Conservation (phyloP, 2,797 vertebrate species). For the Schizopygopsis malacanthus region DNA sequence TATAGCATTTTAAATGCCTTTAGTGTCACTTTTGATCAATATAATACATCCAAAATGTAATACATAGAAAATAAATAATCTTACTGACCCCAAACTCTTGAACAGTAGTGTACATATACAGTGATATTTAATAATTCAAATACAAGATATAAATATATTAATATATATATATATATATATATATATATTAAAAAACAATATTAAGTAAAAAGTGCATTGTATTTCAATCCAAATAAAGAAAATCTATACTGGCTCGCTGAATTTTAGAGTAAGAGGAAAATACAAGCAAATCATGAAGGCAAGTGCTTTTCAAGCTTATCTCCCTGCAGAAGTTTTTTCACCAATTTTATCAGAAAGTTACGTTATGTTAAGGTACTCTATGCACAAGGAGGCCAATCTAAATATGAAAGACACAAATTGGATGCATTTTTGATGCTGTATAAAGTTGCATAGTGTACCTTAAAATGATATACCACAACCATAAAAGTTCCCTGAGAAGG, state of each 20-base stretch:
- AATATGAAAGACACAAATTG: conserved; percentile 8
- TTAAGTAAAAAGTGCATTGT: neutral
- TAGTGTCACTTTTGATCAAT: neutral
- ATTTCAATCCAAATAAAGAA: neutral
- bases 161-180: too few relatives aligned
- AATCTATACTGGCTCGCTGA: neutral
- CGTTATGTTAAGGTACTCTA: conserved; percentile 36
- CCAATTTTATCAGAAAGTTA: conserved; percentile 49
- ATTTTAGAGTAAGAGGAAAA: conserved; percentile 53
- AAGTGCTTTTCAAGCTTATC: conserved; percentile 59
- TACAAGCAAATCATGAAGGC: conserved; percentile 66
- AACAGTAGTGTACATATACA: neutral
- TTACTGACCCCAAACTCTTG: neutral
- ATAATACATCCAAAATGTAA: neutral
- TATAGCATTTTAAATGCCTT: neutral
- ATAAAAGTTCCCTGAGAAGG: conserved; percentile 39
- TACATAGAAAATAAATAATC: neutral
- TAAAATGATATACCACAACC: conserved; percentile 37
- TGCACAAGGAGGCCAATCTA: conserved; percentile 22
- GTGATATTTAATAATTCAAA: neutral
- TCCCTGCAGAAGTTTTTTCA: conserved; percentile 60
- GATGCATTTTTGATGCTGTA: conserved; percentile 6
- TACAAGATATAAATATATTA: neutral
- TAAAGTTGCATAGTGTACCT: conserved; percentile 44
- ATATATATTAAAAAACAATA: neutral